Base-by-base conservation (phyloP, 2,113 vertebrate species). In the Pygoscelis adeliae region DNA sequence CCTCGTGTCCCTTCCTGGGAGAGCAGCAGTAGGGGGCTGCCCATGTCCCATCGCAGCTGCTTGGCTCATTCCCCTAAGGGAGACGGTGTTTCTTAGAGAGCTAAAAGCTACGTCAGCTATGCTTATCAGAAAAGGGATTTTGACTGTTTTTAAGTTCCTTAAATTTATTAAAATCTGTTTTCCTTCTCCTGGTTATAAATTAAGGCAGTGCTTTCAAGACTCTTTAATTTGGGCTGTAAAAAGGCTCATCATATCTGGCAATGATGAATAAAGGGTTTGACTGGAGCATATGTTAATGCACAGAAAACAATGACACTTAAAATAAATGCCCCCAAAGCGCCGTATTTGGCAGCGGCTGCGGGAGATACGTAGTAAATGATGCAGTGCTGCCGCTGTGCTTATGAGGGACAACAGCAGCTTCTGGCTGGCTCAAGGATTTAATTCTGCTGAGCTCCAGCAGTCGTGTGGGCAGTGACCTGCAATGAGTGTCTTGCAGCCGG, bases 221-320 rank as follows among this genome's bases (percentile, higher is more conserved):
- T 78, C 25, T 67, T 74, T 95, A 87, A 96, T 96, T 93, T 70
- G 63, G 86, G 49, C 71, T 74, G 38, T 77, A 77, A 90, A 50
- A 81, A 94, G 85, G 80, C 59, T 89, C 52, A 59, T 96, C 61
- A 4, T 87, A 71, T 56, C 70, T 92, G 79, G 91, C 70, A 81
- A 34, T 69, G 94, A 89, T 53, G 89, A 77, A 83, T 80, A 76
- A 92, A 77, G 76, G 40, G 38, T 88, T 95, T 90, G 92, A 81
- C 94, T 92, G 73, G 80, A 91, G 83, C 85, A 52, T 88, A 92
- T 72, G 93, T 63, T 89, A 91, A 93, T 89, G 81, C 73, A 70
- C 70, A 71, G 53, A 82, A 91, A 92, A 94, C 69, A 86, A 76
- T 85, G 80, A 92, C 3, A 10, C 91, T 93, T 89, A 66, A 88